These are phyloP conservation scores for Monochamus saltuarius DNA, from an alignment of 1,140 invertebrate species.

Conservation along the genomic window DNA sequence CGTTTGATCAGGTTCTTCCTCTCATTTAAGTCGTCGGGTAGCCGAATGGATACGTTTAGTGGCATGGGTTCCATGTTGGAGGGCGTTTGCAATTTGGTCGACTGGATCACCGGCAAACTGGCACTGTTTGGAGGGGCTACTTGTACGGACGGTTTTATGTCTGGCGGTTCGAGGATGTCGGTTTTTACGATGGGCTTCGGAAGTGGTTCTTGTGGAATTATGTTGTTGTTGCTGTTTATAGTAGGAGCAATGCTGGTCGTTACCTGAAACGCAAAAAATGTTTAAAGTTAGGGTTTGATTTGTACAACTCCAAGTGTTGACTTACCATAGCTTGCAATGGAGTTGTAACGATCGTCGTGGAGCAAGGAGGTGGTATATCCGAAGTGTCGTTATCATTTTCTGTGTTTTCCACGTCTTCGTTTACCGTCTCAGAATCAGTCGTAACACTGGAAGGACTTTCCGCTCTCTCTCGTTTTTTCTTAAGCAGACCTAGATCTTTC, in stretches of 20 bases:
- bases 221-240: conserved; percentile 2
- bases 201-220: conserved; percentile 12
- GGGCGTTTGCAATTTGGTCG: conserved; percentile 29
- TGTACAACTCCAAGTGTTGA: background rate
- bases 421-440: conserved; percentile 75
- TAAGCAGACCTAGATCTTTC: conserved; percentile 64
- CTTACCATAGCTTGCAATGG: background rate
- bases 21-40: conserved; percentile 50
- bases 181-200: conserved; percentile 13
- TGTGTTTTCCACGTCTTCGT: conserved; percentile 71
- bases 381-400: conserved; percentile 61
- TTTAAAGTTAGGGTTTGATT: background rate
- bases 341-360: background rate
- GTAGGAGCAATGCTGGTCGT: background rate
- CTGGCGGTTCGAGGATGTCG: conserved; percentile 21
- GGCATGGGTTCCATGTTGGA: conserved; percentile 35
- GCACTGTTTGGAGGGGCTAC: conserved; percentile 40
- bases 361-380: conserved; percentile 41
- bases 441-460: conserved; percentile 78
- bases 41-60: conserved; percentile 48
- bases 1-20: conserved; percentile 49
- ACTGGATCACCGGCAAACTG: conserved; percentile 38
- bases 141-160: conserved; percentile 9
- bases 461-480: conserved; percentile 70
- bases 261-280: background rate